Evolutionary conservation across 2,888 invertebrate genomes (phyloP).

Genomic region (Xanthorhoe spadicearia): DNA sequence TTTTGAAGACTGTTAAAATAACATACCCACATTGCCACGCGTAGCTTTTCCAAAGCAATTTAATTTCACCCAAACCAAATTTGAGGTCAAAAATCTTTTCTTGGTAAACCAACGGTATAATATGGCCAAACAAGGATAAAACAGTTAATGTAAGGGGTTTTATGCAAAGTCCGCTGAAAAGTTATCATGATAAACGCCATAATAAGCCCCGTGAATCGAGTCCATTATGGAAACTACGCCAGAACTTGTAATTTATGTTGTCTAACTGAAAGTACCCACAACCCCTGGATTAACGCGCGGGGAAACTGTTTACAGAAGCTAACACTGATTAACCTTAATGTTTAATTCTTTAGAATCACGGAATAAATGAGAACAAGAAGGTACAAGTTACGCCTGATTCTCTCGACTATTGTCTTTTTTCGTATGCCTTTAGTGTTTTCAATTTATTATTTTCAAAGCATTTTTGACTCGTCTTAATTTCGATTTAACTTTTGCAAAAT

Average conservation of each 20-base stretch:
- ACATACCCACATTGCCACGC: background rate
- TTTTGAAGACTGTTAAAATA: no score
- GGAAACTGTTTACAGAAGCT: conserved; percentile 16
- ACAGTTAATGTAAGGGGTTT: conserved; percentile 26
- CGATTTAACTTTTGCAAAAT: no score
- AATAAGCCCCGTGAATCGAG: conserved; percentile 39
- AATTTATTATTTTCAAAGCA: no score
- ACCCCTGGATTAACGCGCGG: conserved; percentile 35
- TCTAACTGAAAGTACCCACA: conserved; percentile 42
- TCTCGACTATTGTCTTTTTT: no score
- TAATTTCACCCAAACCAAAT: conserved; percentile 7
- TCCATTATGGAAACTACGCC: conserved; percentile 39
- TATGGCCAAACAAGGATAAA: conserved; percentile 25
- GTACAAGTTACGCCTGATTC: no score
- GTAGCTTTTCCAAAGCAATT: background rate
- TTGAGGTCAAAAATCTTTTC: conserved; percentile 12
- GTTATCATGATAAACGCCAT: conserved; percentile 36
- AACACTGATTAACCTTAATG: conserved; percentile 1
- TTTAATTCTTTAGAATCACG: background rate
- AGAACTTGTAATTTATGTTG: conserved; percentile 43
- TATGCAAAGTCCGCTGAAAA: conserved; percentile 36
- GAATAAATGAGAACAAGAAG: background rate
- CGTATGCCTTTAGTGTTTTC: no score
- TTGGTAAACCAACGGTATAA: conserved; percentile 12
- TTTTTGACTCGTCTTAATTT: no score